Evolutionary conservation across 2,888 invertebrate genomes (phyloP), one percentile per base, ranked within the genome.

Genomic region (Agonopterix arenella): DNA sequence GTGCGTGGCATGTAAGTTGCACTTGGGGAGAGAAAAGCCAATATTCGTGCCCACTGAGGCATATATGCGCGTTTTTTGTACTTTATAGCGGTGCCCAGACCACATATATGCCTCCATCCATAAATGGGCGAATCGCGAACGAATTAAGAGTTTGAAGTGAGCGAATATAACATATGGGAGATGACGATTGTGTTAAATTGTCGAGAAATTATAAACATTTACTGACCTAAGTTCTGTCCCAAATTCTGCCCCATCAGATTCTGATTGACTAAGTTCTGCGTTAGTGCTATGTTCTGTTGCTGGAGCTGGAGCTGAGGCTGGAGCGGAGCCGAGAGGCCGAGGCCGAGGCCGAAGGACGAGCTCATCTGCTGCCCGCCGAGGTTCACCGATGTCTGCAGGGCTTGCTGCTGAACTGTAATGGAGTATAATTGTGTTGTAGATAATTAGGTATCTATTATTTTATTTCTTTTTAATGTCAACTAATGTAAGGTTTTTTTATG

Each of bases 211-310:
- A 7, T 40, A 49, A 49, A 18, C 28, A 1, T 5, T 4, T 9
- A 37, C 36, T 45, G 55, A 79, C 84, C 80, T 59, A 85, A 66
- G 55, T 84, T 84, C 56, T 84, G 81, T 51, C 75, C 73, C 55
- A 84, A 62, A 61, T 81, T 84, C 65, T 84, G 83, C 9, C 76
- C 73, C 71, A 84, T 82, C 13, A 83, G 69, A 60, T 82, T 81
- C 67, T 84, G 85, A 51, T 80, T 79, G 59, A 82, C 73, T 46
- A 81, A 52, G 61, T 76, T 81, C 58, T 80, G 77, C 11, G 64
- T 55, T 43, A 72, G 68, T 45, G 63, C 70, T n/a, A 81, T 69
- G 59, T 68, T 70, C 55, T 67, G 74, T 47, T 61, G 58, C 51
- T 58, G 66, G 44, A 63, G 59, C 45, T 52, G 58, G 50, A 62